Base-by-base conservation (phyloP, 2,888 invertebrate genomes). In the Stenchaetothrips biformis region DNA sequence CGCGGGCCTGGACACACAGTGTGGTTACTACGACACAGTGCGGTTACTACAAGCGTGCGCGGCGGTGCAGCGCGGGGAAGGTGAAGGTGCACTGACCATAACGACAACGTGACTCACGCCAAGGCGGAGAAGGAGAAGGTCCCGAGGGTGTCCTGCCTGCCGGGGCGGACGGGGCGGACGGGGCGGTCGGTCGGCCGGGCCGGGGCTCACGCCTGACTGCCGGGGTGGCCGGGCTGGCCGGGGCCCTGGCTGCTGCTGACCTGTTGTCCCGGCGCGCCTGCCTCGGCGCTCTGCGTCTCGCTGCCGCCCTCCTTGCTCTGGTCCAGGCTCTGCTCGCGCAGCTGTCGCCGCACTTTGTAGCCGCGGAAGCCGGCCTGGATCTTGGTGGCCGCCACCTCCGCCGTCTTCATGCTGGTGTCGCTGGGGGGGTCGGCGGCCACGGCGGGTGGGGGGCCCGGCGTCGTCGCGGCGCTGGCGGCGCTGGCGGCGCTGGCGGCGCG, bases 361-460 rank as follows among this genome's bases (percentile, higher is more conserved):
- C 90, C 90, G 48, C 90, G 87, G 84, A 90, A 89, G 80, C 89
- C 89, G 74, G 90, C 89, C 85, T 90, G 90, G 80, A 90, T 90
- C 84, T 89, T 89, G 16, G 88, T 88, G 13, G 89, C 90, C 47
- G 90, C 90, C 84, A 82, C 79, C 25, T 77, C 79, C 27, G 67
- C 47, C 59, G 80, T 25, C 81, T 80, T 74, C 82, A 67, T 67
- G 81, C 80, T 79, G 80, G n/a, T n/a, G 78, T 82, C 81, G n/a
- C 74, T n/a, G n/a, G n/a, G n/a, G n/a, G n/a, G n/a, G 59, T 78
- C 79, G 77, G 81, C 82, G 0, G 80, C 80, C 7, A 79, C 74
- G 0, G 21, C 21, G 67, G 67, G 67, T 8, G 67, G 67, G 67
- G 67, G 67, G 67, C 21, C 21, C 67, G 67, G 21, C 21, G 67